phyloP scores from a whole-genome alignment of 2,113 vertebrate genomes.

The Tenrec ecaudatus region DNA sequence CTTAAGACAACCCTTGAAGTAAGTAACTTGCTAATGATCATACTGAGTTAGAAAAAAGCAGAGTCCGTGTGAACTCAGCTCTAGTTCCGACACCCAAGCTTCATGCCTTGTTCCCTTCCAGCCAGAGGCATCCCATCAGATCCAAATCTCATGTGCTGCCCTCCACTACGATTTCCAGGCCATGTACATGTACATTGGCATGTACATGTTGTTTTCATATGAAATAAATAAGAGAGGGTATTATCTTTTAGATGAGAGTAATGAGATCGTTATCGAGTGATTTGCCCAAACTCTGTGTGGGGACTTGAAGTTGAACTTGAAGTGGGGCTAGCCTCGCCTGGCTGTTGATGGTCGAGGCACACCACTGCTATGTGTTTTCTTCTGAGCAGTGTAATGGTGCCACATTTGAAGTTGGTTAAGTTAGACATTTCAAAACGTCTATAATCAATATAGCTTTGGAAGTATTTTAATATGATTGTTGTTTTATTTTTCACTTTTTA shows the following conservation, averaged over 20 bases:
- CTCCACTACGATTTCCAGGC: not conserved
- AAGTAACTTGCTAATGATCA: not conserved
- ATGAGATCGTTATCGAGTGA: conserved; percentile 1
- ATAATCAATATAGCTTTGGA: not conserved
- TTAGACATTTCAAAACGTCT: conserved; percentile 34
- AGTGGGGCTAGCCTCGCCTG: not conserved
- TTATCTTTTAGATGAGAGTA: conserved; percentile 22
- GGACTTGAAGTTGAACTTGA: conserved; percentile 14
- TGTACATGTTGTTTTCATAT: too few species aligned
- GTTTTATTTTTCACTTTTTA: conserved; percentile 65
- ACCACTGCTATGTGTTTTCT: conserved; percentile 22
- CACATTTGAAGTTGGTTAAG: conserved; percentile 14
- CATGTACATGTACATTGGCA: too few species aligned
- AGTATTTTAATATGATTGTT: conserved; percentile 19
- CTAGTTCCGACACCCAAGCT: not conserved
- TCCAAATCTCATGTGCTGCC: not conserved
- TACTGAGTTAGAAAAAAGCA: conserved; percentile 14
- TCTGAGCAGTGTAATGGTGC: not conserved
- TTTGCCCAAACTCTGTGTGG: not conserved
- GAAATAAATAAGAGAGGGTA: not conserved
- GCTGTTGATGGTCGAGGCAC: too few species aligned
- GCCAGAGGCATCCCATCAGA: too few species aligned
- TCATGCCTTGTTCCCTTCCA: not conserved
- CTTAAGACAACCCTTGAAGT: conserved; percentile 10
- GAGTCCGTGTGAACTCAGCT: not conserved